Evolutionary conservation across 1,140 invertebrate genomes (phyloP).

Genomic region (Monomorium pharaonis): DNA sequence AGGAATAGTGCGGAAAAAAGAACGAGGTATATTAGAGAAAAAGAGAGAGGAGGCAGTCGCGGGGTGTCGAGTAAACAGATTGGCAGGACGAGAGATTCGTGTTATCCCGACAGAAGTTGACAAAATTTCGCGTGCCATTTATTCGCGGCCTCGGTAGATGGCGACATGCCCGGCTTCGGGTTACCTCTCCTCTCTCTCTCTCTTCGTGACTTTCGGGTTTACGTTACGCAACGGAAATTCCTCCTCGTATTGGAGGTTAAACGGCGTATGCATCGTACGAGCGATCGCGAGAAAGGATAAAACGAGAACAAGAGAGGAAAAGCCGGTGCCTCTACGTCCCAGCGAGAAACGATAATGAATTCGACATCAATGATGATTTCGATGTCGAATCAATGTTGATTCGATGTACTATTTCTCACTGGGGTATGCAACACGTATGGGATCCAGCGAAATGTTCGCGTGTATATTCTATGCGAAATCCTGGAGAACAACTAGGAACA

Average conservation of each 20-base stretch:
- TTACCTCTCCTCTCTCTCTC: not conserved
- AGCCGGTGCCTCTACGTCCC: not conserved
- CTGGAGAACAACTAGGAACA: not conserved
- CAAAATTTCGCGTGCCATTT: conserved; percentile 50
- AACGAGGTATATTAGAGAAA: not conserved
- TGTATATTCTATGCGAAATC: not conserved
- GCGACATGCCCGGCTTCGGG: conserved; percentile 54
- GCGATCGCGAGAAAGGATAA: not conserved
- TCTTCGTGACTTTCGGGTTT: conserved; percentile 29
- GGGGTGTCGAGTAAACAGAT: conserved; percentile 65
- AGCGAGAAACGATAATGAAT: too few relatives aligned
- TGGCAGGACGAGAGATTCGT: conserved; percentile 26
- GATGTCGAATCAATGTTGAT: too few relatives aligned
- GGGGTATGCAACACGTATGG: not conserved
- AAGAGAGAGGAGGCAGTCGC: conserved; percentile 8
- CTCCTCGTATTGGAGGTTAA: conserved; percentile 31
- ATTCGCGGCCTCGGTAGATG: conserved; percentile 66
- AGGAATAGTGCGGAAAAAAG: conserved; percentile 10
- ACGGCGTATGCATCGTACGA: not conserved
- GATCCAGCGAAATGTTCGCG: not conserved
- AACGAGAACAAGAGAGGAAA: not conserved
- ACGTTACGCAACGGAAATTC: conserved; percentile 65
- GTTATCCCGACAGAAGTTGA: conserved; percentile 47
- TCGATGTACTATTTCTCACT: too few relatives aligned
- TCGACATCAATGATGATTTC: too few relatives aligned